A percentile compares a stretch with the other conserved stretches of the same genome.
Evolutionary conservation across 2,797 vertebrate genomes (phyloP).

Genomic region (Chanos chanos): DNA sequence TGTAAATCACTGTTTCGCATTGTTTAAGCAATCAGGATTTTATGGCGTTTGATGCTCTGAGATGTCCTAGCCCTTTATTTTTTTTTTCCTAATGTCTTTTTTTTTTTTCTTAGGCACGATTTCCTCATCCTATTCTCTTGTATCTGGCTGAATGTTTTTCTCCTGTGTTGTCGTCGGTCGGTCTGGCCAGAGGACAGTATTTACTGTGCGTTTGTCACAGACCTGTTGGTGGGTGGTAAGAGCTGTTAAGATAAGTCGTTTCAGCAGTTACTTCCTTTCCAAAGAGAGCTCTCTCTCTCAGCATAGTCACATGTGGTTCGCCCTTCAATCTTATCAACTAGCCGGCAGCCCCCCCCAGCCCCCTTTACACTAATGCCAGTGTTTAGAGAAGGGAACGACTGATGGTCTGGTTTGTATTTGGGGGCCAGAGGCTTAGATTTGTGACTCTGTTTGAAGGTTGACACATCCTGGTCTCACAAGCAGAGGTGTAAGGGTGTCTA

Average conservation of each 20-base stretch:
- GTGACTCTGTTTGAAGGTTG: constrained; percentile 45
- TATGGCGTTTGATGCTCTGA: constrained; percentile 24
- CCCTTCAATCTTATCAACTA: constrained; percentile 61
- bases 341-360: constrained; percentile 42
- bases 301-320: constrained; percentile 41
- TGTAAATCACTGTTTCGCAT: constrained; percentile 37
- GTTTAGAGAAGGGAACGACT: constrained; percentile 10
- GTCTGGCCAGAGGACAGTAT: constrained; percentile 39
- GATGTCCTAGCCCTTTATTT: constrained; percentile 20
- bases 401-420: constrained; percentile 60
- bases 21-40: constrained; percentile 22
- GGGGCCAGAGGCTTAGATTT: constrained; percentile 54
- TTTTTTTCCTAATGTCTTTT: constrained; percentile 30
- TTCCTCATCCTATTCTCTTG: no score
- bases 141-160: no score
- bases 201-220: constrained; percentile 42
- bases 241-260: constrained; percentile 51
- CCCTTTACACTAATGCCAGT: constrained; percentile 26
- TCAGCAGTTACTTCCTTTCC: constrained; percentile 48
- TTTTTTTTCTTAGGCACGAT: constrained; percentile 52
- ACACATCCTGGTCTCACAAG: constrained; percentile 25
- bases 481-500: constrained; percentile 50
- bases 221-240: constrained; percentile 53
- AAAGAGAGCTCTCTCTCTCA: constrained; percentile 34
- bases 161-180: constrained; percentile 51